Conservation (phyloP, 2,888 invertebrate species). For the Neoascia interrupta region DNA sequence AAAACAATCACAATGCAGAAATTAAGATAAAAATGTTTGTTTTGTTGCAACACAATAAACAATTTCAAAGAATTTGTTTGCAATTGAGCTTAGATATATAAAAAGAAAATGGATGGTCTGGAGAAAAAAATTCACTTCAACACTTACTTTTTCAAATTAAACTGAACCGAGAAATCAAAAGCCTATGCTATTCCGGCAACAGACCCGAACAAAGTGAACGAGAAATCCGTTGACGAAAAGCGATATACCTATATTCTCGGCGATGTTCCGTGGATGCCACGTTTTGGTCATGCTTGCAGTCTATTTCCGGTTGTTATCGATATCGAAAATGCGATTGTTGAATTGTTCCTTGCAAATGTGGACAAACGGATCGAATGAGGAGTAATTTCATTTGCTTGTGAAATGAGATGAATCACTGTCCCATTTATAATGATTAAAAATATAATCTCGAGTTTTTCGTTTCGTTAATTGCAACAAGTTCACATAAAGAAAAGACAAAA, state of each 20-base stretch:
- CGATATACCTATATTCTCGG: conserved; percentile 74
- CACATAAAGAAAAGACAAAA: no score
- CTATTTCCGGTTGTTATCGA: conserved; percentile 66
- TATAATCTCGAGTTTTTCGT: not conserved
- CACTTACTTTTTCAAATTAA: conserved; percentile 69
- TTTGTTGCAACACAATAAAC: conserved; percentile 37
- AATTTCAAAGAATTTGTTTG: conserved; percentile 66
- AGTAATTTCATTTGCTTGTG: not conserved
- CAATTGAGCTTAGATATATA: conserved; percentile 30
- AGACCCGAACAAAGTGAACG: conserved; percentile 86
- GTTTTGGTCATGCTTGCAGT: conserved; percentile 65
- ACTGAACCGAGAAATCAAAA: conserved; percentile 78
- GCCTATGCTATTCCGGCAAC: conserved; percentile 83
- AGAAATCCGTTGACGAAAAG: conserved; percentile 80
- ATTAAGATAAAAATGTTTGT: conserved; percentile 58
- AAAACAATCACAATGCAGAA: conserved; percentile 22
- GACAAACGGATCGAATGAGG: conserved; percentile 5
- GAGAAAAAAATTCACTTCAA: conserved; percentile 40
- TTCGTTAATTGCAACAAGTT: not conserved
- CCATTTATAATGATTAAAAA: no score
- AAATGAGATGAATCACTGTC: no score
- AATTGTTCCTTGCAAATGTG: not conserved
- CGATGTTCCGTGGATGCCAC: conserved; percentile 68
- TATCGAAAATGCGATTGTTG: not conserved
- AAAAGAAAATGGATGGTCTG: conserved; percentile 22